phyloP scores from a whole-genome alignment of 2,797 vertebrate genomes.

The Diplodus sargus region DNA sequence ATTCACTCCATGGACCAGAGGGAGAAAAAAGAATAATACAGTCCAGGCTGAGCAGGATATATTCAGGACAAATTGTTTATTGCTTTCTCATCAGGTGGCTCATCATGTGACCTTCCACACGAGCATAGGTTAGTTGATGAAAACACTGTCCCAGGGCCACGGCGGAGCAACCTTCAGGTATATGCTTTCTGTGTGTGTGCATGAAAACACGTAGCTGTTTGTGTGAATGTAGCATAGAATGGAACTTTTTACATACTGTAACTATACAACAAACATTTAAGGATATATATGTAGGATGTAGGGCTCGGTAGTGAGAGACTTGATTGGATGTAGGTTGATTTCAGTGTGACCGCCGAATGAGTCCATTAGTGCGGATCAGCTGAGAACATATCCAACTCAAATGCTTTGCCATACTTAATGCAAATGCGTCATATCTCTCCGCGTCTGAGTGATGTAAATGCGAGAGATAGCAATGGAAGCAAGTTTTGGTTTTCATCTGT shows the following conservation, averaged over 20 bases:
- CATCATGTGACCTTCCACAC: not conserved
- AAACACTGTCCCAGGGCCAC: not conserved
- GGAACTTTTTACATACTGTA: not conserved
- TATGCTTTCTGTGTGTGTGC: not conserved
- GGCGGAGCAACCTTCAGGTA: not conserved
- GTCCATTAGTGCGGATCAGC: not conserved
- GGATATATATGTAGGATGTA: not conserved
- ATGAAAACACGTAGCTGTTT: not conserved
- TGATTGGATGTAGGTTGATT: not conserved
- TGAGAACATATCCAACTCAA: not conserved
- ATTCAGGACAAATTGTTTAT: not conserved
- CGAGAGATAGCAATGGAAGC: not conserved
- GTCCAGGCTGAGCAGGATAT: not conserved
- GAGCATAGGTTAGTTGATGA: constrained; percentile 2
- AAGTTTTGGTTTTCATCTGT: constrained; percentile 13
- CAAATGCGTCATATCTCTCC: not conserved
- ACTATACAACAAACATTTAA: not conserved
- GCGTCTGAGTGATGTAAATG: not conserved
- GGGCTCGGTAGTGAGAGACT: not conserved
- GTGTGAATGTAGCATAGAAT: not conserved
- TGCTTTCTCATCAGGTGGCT: constrained; percentile 8
- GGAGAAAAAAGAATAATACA: not conserved
- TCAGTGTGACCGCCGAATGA: not conserved
- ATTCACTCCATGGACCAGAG: not conserved
- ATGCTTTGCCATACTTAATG: not conserved